Evolutionary conservation across 2,113 vertebrate species (phyloP), one percentile per base, ranked within the genome.

Genomic region (Anguilla rostrata): DNA sequence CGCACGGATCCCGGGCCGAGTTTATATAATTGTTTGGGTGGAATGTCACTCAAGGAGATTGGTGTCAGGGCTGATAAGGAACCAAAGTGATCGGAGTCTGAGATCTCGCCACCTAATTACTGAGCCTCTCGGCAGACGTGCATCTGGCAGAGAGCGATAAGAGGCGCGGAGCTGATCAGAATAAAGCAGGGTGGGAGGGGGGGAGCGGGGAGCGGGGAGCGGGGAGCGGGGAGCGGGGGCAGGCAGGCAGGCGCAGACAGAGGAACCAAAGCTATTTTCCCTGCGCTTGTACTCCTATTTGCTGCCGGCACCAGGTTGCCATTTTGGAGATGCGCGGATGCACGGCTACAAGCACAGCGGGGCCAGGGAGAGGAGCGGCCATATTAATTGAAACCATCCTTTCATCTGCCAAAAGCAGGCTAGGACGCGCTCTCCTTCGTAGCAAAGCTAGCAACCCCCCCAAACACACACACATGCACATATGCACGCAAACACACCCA

Each of bases 61-160:
- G 85, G 43, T 91, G 88, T 92, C 91, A 87, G n/a, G 75, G 41
- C 87, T 78, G 92, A 93, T 93, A 93, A 91, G 87, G 84, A 11
- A n/a, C 87, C 87, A 90, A 83, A 84, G 82, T 85, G 82, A 88
- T 93, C 90, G 88, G 89, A 88, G 91, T 85, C 88, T 85, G 88
- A 85, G 89, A 91, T 91, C 56, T 87, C 85, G 90, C 86, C 86
- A 88, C 80, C 80, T 84, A 89, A 86, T 83, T 56, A 60, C 63
- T 26, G 39, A 78, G 82, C 29, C 90, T 84, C 87, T 90, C 26
- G 0, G 87, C 66, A 43, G 87, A 87, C 87, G 82, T 71, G 87
- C 89, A 87, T 78, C 89, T 84, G 87, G 53, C 83, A 80, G 39
- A 2, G 78, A 83, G 81, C 16, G 92, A 83, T 92, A 90, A 87